Conservation (phyloP, 2,113 vertebrate genomes). For the Myiozetetes cayanensis region DNA sequence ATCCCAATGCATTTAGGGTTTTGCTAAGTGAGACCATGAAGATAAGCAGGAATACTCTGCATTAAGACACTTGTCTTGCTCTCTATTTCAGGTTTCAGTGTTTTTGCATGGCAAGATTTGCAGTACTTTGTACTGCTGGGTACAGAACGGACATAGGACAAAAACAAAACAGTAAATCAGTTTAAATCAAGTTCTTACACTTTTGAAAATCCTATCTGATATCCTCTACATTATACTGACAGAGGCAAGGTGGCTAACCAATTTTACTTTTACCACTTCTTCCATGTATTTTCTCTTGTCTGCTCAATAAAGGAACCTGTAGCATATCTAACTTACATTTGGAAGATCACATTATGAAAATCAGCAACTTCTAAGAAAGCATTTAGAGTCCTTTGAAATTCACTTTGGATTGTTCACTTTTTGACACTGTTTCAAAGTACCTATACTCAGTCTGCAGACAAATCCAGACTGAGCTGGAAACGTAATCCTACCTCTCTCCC, state of each 20-base stretch:
- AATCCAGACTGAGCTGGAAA: neutral
- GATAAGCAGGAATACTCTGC: neutral
- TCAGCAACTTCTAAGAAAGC: neutral
- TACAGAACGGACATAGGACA: neutral
- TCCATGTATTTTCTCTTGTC: neutral
- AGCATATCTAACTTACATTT: neutral
- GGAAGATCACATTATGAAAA: neutral
- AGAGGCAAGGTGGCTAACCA: neutral
- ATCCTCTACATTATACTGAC: neutral
- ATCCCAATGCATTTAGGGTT: neutral
- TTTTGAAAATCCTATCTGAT: neutral
- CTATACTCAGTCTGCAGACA: neutral
- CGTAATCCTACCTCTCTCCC: neutral
- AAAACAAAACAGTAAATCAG: neutral
- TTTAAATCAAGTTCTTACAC: neutral
- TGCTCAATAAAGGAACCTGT: neutral
- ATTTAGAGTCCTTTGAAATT: neutral
- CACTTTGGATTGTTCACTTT: neutral
- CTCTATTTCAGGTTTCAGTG: neutral
- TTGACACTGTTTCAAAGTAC: neutral
- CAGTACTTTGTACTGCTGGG: neutral
- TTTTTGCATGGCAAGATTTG: neutral
- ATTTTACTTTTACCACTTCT: neutral
- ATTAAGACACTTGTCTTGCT: neutral
- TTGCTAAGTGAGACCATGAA: neutral